These are phyloP conservation scores for Petrocephalus microphthalmus DNA, from an alignment of 2,113 vertebrate species.

Conservation along the genomic window DNA sequence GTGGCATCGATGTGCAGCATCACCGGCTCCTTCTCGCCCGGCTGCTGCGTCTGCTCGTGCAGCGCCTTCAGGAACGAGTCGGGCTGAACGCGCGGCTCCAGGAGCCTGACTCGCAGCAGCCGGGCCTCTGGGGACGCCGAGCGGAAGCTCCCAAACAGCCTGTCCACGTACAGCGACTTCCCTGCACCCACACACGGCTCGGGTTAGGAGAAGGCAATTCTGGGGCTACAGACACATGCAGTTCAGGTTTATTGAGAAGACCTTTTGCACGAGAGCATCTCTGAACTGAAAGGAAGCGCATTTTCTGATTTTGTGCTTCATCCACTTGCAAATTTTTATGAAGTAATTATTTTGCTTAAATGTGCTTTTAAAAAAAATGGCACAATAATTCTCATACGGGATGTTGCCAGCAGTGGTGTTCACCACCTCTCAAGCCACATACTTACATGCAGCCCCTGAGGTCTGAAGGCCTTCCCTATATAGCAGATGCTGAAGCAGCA, in stretches of 20 bases:
- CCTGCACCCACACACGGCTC: slow-evolving; percentile 37
- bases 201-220: not conserved
- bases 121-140: slow-evolving; percentile 29
- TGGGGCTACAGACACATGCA: not conserved
- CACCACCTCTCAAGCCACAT: too few relatives aligned
- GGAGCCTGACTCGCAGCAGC: slow-evolving; percentile 49
- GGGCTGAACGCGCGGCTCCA: slow-evolving; percentile 46
- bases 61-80: slow-evolving; percentile 50
- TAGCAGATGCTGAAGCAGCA: too few relatives aligned
- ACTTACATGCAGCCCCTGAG: too few relatives aligned
- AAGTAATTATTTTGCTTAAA: not conserved
- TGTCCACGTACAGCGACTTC: slow-evolving; percentile 60
- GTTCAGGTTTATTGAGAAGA: too few relatives aligned
- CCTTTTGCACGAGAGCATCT: too few relatives aligned
- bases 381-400: not conserved
- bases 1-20: slow-evolving; percentile 60
- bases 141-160: slow-evolving; percentile 51
- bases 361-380: not conserved
- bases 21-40: slow-evolving; percentile 48
- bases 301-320: too few relatives aligned
- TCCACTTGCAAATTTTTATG: not conserved
- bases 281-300: too few relatives aligned
- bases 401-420: not conserved
- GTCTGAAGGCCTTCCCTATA: too few relatives aligned
- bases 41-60: slow-evolving; percentile 27